phyloP scores from a whole-genome alignment of 2,797 vertebrate genomes.

The Myripristis jacobus region DNA sequence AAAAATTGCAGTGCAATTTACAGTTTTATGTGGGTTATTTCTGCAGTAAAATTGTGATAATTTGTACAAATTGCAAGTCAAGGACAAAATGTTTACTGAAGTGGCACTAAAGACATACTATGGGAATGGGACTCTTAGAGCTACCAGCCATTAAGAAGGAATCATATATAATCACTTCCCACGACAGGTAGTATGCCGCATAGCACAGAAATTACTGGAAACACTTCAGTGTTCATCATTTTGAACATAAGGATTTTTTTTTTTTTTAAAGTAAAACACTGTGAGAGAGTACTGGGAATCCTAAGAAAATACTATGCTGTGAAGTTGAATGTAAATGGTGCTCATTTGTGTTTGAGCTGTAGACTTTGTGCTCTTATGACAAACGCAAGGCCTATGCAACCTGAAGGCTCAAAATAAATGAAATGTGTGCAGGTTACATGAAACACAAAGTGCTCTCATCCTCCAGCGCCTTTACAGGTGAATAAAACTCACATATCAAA shows the following conservation, averaged over 20 bases:
- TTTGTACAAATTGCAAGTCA: slow-evolving; percentile 45
- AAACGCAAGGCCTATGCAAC: background rate
- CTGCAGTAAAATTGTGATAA: slow-evolving; percentile 48
- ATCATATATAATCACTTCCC: slow-evolving; percentile 12
- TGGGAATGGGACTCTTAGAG: slow-evolving; percentile 21
- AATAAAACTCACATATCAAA: background rate
- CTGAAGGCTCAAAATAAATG: slow-evolving; percentile 13
- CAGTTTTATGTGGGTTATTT: slow-evolving; percentile 52
- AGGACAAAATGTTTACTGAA: slow-evolving; percentile 10
- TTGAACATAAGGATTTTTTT: no score
- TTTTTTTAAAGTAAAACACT: no score
- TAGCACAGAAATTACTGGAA: slow-evolving; percentile 30
- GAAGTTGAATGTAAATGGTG: slow-evolving; percentile 18
- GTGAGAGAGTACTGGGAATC: no score
- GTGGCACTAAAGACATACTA: slow-evolving; percentile 27
- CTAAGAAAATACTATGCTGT: background rate
- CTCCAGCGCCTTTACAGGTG: background rate
- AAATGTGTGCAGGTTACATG: slow-evolving; percentile 7
- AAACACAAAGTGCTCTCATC: background rate
- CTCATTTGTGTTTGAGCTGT: slow-evolving; percentile 16
- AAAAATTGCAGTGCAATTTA: slow-evolving; percentile 50
- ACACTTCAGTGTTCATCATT: slow-evolving; percentile 6
- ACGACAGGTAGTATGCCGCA: slow-evolving; percentile 40
- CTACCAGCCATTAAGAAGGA: slow-evolving; percentile 33
- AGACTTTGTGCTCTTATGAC: background rate